phyloP scores from a whole-genome alignment of 53 echinoderm and acorn worm genomes.

The Hippasteria phrygiana region DNA sequence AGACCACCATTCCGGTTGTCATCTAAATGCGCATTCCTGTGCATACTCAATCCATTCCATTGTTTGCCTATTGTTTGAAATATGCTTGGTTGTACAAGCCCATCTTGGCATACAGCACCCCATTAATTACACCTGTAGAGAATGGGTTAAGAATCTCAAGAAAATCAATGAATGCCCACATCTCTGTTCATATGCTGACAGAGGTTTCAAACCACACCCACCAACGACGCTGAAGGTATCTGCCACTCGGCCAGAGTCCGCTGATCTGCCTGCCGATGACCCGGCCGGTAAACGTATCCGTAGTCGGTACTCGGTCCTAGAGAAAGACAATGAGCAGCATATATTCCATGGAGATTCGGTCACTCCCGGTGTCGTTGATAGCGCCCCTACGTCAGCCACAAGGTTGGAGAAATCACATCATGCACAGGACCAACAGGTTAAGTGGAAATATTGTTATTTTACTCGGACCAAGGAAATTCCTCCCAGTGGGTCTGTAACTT shows the following conservation, averaged over 20 bases:
- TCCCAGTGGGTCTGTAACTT: too few species aligned
- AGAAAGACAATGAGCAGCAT: slow-evolving; percentile 38
- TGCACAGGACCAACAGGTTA: slow-evolving; percentile 82
- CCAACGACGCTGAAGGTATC: slow-evolving; percentile 55
- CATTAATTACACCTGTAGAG: too few species aligned
- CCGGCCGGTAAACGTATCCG: slow-evolving; percentile 53
- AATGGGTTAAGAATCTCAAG: too few species aligned
- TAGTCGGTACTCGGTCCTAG: slow-evolving; percentile 66
- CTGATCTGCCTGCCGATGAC: slow-evolving; percentile 33
- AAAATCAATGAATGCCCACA: too few species aligned
- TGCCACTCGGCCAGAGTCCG: slow-evolving; percentile 49
- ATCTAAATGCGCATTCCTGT: too few species aligned
- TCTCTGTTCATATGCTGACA: not conserved
- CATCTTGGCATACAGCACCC: too few species aligned
- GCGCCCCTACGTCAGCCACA: slow-evolving; percentile 16
- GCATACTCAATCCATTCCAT: too few species aligned
- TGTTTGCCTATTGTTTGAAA: too few species aligned
- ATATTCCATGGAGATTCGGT: slow-evolving; percentile 76
- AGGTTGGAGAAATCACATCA: slow-evolving; percentile 25
- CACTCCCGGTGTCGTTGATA: slow-evolving; percentile 63
- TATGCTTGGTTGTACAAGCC: too few species aligned
- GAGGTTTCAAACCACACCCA: slow-evolving; percentile 47
- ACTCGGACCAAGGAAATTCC: too few species aligned
- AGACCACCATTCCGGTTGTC: too few species aligned
- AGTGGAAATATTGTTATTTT: not conserved